Percentiles rank a stretch among this genome's conserved stretches.
These are phyloP conservation scores for Luscinia megarhynchos DNA, from an alignment of 2,797 vertebrate species.

Conservation along the genomic window DNA sequence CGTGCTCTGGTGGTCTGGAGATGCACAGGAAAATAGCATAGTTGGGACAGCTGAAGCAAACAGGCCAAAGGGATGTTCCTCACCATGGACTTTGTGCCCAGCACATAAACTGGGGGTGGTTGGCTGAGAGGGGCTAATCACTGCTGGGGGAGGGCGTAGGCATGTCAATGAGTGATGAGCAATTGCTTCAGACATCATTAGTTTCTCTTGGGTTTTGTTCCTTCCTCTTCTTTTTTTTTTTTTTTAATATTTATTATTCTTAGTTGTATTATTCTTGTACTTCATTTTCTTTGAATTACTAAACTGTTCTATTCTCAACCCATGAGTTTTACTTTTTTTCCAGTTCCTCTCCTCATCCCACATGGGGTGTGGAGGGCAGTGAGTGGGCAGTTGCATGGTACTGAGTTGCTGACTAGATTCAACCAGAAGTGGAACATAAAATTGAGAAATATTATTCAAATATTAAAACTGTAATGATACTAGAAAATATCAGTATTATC, in stretches of 20 bases:
- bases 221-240: not conserved
- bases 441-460: not conserved
- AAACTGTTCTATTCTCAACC: not conserved
- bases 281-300: not conserved
- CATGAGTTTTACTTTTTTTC: not conserved
- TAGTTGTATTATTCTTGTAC: not conserved
- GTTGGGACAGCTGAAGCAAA: not conserved
- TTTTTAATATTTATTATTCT: not conserved
- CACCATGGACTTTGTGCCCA: rapidly evolving
- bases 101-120: not conserved
- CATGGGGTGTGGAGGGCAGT: not conserved
- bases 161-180: not conserved
- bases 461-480: not conserved
- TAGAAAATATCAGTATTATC: not conserved
- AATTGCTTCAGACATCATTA: no score
- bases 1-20: not conserved
- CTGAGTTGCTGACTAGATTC: not conserved
- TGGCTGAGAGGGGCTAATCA: not conserved
- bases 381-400: not conserved
- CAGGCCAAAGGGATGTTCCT: not conserved
- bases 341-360: not conserved
- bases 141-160: not conserved
- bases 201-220: not conserved
- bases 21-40: not conserved
- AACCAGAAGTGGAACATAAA: not conserved